A percentile compares a stretch with the other conserved stretches of the same genome.
phyloP scores from a whole-genome alignment of 2,113 vertebrate genomes.

The Neogobius melanostomus region DNA sequence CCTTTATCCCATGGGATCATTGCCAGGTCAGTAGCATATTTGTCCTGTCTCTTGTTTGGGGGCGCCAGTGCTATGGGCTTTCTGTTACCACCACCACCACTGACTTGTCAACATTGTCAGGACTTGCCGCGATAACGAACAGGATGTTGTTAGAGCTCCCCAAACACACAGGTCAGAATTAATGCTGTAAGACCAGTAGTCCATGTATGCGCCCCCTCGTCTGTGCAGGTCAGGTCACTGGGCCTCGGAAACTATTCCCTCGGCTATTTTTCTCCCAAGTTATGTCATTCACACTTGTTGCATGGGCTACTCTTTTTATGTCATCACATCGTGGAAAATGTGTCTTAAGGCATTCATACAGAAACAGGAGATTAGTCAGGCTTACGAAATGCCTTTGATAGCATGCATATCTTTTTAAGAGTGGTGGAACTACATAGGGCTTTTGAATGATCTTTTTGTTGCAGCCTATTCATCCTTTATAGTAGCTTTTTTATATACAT shows the following conservation, averaged over 20 bases:
- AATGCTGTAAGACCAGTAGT: neutral
- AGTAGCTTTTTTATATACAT: neutral
- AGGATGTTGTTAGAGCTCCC: slow-evolving; percentile 17
- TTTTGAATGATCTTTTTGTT: neutral
- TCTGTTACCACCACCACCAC: neutral
- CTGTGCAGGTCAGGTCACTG: slow-evolving; percentile 47
- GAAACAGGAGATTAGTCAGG: neutral
- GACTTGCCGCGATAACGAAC: neutral
- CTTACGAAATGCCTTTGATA: neutral
- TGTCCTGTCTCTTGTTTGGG: neutral
- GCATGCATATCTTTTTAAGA: neutral
- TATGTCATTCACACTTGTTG: slow-evolving; percentile 30
- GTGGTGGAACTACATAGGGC: neutral
- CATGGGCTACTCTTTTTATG: slow-evolving; percentile 29
- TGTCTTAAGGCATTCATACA: slow-evolving; percentile 6
- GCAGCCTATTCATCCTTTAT: neutral
- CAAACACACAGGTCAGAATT: slow-evolving; percentile 3
- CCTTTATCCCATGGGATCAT: slow-evolving; percentile 33
- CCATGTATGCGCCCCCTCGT: slow-evolving; percentile 23
- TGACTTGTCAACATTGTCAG: neutral
- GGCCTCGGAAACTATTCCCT: slow-evolving; percentile 44
- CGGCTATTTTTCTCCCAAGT: slow-evolving; percentile 35
- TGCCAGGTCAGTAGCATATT: slow-evolving; percentile 17
- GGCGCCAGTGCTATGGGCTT: slow-evolving; percentile 1
- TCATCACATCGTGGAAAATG: slow-evolving; percentile 17